These are phyloP conservation scores for Drosophila virilis DNA, from an alignment of 1,140 invertebrate genomes.

Conservation along the genomic window DNA sequence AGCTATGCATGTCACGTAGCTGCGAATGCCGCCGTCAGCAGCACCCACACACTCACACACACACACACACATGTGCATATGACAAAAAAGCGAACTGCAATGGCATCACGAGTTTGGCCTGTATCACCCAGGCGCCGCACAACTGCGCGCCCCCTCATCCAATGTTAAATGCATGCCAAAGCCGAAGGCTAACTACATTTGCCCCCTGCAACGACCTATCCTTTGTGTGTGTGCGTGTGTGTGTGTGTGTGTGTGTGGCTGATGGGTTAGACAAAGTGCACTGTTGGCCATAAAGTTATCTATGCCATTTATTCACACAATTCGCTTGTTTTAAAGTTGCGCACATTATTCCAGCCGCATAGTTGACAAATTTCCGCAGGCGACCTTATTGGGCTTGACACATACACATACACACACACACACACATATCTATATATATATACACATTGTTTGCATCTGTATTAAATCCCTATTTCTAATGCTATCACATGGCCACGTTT, in stretches of 20 bases:
- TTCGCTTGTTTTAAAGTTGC: conserved; percentile 71
- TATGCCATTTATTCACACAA: conserved; percentile 73
- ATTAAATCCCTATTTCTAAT: conserved; percentile 5
- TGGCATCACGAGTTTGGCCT: conserved; percentile 56
- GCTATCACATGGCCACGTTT: conserved; percentile 4
- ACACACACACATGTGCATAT: background rate
- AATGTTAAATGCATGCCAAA: conserved; percentile 79
- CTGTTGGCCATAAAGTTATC: conserved; percentile 73
- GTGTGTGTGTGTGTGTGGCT: conserved; percentile 28
- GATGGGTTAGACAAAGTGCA: conserved; percentile 73
- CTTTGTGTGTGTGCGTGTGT: conserved; percentile 28
- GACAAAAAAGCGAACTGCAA: conserved; percentile 20
- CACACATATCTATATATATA: conserved; percentile 2
- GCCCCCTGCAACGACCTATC: conserved; percentile 41
- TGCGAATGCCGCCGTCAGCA: conserved; percentile 39
- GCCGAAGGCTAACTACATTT: conserved; percentile 75
- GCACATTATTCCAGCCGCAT: conserved; percentile 45
- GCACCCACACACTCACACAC: conserved; percentile 36
- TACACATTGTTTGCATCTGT: background rate
- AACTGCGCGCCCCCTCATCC: conserved; percentile 29
- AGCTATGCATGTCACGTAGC: conserved; percentile 80
- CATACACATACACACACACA: conserved; percentile 8
- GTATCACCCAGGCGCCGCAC: conserved; percentile 9
- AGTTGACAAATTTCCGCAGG: conserved; percentile 70
- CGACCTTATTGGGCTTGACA: conserved; percentile 42